Base-by-base conservation (phyloP, 2,797 vertebrate genomes). In the Epinephelus coioides region DNA sequence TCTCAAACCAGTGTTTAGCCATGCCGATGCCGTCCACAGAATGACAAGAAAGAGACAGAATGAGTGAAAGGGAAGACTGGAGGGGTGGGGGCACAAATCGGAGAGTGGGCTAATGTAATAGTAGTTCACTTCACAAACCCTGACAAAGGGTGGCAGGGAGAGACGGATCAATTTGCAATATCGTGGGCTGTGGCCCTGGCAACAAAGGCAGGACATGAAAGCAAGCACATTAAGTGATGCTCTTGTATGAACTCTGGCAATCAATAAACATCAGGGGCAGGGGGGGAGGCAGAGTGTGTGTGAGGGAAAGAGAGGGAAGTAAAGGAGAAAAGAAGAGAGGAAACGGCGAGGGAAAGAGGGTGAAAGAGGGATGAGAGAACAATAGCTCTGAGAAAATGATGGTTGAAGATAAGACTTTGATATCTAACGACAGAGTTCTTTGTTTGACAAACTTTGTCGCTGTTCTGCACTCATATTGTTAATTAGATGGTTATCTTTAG, bases 131-230 rank as follows among this genome's bases (percentile, higher is more conserved):
- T 91, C 91, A 89, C 89, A 89, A 79, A 65, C 94, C 92, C 85
- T 91, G 94, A 97, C 96, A 97, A 97, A 97, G 87, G 95, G 87
- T 92, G 90, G 90, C 61, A 57, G 87, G 78, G 88, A 94, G 94
- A 95, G 95, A 95, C 92, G 84, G 97, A 98, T 99, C 98, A 98
- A 99, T 98, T 97, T 97, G 97, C 96, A 97, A 98, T 98, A 98
- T 96, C 93, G 96, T 96, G 95, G 95, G 93, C 95, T 93, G 93
- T 89, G 84, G 91, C 91, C 91, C 93, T 87, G 78, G 94, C 96
- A 97, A 97, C 97, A 98, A 98, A 97, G 96, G 94, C 94, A 91
- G 96, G 95, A 97, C 97, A 97, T 97, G 96, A 98, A 98, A 97
- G 97, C 93, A 89, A 89, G 93, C 94, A 93, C 97, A 96, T 97